phyloP scores from a whole-genome alignment of 2,888 invertebrate genomes.

The Eristalis arbustorum region DNA sequence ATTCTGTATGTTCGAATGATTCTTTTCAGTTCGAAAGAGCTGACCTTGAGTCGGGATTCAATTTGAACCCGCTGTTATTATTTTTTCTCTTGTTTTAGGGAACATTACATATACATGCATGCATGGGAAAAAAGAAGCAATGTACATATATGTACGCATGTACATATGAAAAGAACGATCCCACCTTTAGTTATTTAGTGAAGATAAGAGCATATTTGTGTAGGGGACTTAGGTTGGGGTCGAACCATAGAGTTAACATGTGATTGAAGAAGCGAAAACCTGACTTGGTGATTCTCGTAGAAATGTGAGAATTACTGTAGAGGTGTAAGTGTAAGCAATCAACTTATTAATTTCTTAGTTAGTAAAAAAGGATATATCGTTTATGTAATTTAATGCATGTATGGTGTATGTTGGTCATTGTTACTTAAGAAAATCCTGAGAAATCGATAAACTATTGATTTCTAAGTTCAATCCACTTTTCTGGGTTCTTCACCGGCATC shows the following conservation, averaged over 20 bases:
- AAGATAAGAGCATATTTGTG: conserved; percentile 8
- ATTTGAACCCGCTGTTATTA: background rate
- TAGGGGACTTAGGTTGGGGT: conserved; percentile 8
- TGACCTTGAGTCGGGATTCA: conserved; percentile 35
- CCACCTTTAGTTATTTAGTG: conserved; percentile 13
- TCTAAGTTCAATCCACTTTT: background rate
- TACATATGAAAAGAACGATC: background rate
- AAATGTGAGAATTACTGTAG: background rate
- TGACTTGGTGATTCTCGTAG: background rate
- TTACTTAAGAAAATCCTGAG: background rate
- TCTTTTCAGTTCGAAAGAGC: conserved; percentile 3
- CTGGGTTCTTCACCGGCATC: background rate
- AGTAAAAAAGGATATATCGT: background rate
- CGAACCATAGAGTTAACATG: background rate
- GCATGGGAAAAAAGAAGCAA: background rate
- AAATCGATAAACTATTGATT: background rate
- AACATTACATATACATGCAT: background rate
- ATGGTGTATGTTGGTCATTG: background rate
- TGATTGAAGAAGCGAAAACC: background rate
- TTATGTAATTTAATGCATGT: background rate
- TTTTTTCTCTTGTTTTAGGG: background rate
- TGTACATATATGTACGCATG: background rate
- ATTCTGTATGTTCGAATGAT: background rate
- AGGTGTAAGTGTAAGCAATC: background rate
- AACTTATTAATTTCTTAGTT: background rate